Base-by-base conservation (phyloP, 2,888 invertebrate species). In the Cantharis nigra region DNA sequence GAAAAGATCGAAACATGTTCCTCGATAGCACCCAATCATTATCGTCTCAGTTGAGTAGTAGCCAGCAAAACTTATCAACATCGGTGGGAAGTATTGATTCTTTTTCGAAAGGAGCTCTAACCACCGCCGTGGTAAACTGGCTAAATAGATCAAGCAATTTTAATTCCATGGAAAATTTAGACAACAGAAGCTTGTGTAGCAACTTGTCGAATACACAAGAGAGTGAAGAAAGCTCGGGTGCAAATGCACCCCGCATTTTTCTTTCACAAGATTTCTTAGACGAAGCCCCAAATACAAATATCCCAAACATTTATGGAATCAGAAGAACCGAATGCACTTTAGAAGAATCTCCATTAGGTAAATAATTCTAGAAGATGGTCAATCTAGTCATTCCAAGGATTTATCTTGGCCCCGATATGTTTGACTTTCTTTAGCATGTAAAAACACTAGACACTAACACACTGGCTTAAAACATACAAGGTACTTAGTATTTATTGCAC, bases 341-440 rank as follows among this genome's bases (percentile, higher is more conserved):
- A 72, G 82, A 82, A 72, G 80, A 82, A 74, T 82, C 82, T 78
- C 83, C 83, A 26, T 80, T 85, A 82, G 85, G 86, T 84, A 83
- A 83, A 69, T 79, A 75, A 63, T 71, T 13, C 70, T 64, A 67
- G 70, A 76, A 49, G 71, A 69, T 76, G 70, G 69, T 10, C 64
- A 65, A 70, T 75, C 72, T 78, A 78, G 72, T 26, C 75, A 33
- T 71, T 33, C 49, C 72, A 75, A 72, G 74, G 71, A 62, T 49
- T 26, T 30, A 76, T 79, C 75, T 78, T 84, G 86, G 83, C 84
- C 88, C 88, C 89, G 88, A 88, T 87, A 88, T 88, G 88, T 88
- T 88, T 87, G 87, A 84, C 80, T 84, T 80, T 81, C 49, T 67
- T 23, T 79, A 72, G 80, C 78, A 78, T 80, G 80, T 23, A 63